Evolutionary conservation across 2,797 vertebrate species (phyloP).

Genomic region (Anguilla obscura): DNA sequence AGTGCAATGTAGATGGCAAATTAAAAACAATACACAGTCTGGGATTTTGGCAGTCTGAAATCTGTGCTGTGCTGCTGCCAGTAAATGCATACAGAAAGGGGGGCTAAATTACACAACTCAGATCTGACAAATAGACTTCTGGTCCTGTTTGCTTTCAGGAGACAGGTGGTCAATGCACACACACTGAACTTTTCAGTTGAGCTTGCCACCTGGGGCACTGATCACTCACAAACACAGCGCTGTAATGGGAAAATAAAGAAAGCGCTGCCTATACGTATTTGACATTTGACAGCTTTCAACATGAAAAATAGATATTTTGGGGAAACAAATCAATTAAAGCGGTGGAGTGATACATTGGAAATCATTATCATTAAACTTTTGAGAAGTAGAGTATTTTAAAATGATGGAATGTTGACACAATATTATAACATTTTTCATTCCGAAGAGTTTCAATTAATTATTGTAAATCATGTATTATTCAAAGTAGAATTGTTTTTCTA

Average conservation of each 20-base stretch:
- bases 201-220: not conserved
- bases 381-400: not conserved
- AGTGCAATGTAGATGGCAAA: not conserved
- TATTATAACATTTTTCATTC: not conserved
- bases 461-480: not conserved
- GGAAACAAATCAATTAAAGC: constrained; percentile 31
- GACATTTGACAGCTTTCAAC: constrained; percentile 31
- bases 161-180: constrained; percentile 7
- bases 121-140: not conserved
- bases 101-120: not conserved
- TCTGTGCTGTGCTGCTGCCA: not conserved
- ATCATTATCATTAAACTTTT: not conserved
- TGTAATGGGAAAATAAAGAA: constrained; percentile 35
- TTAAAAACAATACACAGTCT: not conserved
- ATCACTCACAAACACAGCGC: constrained; percentile 27
- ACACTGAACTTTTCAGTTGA: not conserved
- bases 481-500: not conserved
- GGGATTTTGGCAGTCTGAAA: not conserved
- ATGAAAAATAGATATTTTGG: constrained; percentile 36
- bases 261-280: constrained; percentile 25
- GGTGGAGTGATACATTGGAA: not conserved
- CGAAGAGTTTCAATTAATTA: not conserved
- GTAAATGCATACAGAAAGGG: not conserved
- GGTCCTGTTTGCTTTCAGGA: not conserved
- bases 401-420: not conserved